Evolutionary conservation across 35 echinoderm and acorn worm genomes (phyloP).

Genomic region (Lytechinus variegatus): DNA sequence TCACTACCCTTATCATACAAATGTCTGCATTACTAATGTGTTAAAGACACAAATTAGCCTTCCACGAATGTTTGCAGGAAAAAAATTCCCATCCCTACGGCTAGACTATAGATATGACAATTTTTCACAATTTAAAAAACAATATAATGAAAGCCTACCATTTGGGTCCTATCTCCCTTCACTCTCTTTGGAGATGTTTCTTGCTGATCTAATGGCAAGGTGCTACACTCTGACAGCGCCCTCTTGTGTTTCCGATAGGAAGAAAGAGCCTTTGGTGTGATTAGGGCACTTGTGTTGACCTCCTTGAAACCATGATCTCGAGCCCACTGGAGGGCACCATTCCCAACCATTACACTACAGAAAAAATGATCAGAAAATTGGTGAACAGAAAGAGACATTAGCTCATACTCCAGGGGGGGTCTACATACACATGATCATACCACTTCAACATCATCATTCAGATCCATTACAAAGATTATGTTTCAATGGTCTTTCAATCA

Average conservation of each 20-base stretch:
- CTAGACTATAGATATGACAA: no score
- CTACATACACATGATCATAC: no score
- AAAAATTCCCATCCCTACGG: no score
- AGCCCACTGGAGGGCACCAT: conserved; percentile 83
- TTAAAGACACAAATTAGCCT: no score
- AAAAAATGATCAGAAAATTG: background rate
- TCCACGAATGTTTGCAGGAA: no score
- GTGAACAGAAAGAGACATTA: background rate
- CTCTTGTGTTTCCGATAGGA: conserved; percentile 82
- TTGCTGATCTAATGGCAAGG: background rate
- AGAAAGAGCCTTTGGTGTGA: conserved; percentile 60
- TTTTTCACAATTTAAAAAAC: background rate
- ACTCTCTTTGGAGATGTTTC: background rate
- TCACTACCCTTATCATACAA: no score
- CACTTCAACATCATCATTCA: no score
- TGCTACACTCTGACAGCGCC: conserved; percentile 38
- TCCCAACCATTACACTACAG: conserved; percentile 73
- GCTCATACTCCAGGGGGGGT: no score
- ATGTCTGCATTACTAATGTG: no score
- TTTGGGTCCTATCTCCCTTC: background rate
- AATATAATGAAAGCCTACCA: background rate
- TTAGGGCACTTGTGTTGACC: conserved; percentile 55
- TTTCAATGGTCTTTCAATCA: no score
- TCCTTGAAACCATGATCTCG: conserved; percentile 72
- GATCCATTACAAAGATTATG: no score